phyloP scores from a whole-genome alignment of 2,888 invertebrate species.

The Strigamia transsilvanica region DNA sequence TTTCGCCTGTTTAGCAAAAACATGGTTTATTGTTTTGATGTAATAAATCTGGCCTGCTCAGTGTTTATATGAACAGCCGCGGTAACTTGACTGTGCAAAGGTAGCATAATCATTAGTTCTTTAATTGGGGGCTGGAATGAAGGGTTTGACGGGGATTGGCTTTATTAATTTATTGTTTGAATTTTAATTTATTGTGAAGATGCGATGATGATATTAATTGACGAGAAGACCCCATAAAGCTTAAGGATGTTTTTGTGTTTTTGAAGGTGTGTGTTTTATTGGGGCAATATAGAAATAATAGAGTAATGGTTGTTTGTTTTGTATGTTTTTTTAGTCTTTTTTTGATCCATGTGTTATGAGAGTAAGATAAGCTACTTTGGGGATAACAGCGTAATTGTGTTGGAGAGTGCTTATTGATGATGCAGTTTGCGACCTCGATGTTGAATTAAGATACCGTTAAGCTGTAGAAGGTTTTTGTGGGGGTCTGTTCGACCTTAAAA shows the following conservation, averaged over 20 bases:
- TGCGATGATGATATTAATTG: no score
- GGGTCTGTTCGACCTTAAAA: slow-evolving; percentile 7
- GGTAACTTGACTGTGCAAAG: slow-evolving; percentile 13
- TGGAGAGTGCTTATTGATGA: neutral
- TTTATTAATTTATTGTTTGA: neutral
- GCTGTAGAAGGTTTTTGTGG: neutral
- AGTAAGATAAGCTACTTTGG: no score
- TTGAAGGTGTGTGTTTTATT: no score
- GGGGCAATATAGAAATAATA: no score
- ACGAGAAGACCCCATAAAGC: no score
- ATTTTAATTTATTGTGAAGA: neutral
- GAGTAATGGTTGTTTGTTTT: no score
- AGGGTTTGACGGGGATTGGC: slow-evolving; percentile 4
- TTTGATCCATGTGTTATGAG: no score
- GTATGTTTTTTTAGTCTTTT: no score
- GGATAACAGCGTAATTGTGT: neutral
- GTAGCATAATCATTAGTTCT: slow-evolving; percentile 13
- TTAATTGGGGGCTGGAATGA: slow-evolving; percentile 5
- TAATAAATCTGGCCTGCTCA: neutral
- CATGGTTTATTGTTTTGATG: neutral
- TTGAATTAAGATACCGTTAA: neutral
- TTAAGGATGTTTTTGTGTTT: no score
- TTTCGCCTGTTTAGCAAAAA: neutral
- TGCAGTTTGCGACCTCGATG: neutral
- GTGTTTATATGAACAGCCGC: neutral